Evolutionary conservation across 2,797 vertebrate species (phyloP).

Genomic region (Notolabrus celidotus): DNA sequence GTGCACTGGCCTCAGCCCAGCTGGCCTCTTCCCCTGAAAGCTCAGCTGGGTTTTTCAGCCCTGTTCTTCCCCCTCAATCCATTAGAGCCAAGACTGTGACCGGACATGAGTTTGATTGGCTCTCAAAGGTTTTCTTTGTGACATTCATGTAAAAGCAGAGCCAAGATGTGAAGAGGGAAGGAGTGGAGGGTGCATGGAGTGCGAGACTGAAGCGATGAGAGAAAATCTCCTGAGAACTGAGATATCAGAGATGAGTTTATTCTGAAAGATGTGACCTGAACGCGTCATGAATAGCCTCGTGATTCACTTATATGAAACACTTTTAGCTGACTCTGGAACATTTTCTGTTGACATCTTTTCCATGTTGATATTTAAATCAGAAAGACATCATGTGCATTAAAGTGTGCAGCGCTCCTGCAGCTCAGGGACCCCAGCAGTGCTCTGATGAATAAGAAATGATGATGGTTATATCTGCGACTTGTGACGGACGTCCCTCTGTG

Average conservation of each 20-base stretch:
- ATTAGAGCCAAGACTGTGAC: conserved; percentile 46
- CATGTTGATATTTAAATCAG: conserved; percentile 26
- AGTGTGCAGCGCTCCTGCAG: background rate
- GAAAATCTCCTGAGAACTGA: conserved; percentile 30
- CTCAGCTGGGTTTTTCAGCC: conserved; percentile 59
- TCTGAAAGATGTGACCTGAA: conserved; percentile 9
- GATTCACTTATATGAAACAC: background rate
- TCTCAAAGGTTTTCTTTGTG: conserved; percentile 49
- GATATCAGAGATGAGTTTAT: conserved; percentile 20
- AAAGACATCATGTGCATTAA: conserved; percentile 21
- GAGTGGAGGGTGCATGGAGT: background rate
- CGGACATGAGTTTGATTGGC: conserved; percentile 54
- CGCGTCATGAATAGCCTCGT: background rate
- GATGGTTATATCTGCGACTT: conserved; percentile 52
- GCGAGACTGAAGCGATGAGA: conserved; percentile 13
- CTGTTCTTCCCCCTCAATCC: conserved; percentile 10
- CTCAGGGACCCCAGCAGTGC: conserved; percentile 39
- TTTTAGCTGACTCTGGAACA: conserved; percentile 2
- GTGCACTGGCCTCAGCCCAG: conserved; percentile 52
- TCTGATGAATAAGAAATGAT: conserved; percentile 69
- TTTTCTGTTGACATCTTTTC: conserved; percentile 33
- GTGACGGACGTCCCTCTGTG: conserved; percentile 47
- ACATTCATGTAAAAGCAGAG: conserved; percentile 44
- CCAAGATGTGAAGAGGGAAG: background rate
- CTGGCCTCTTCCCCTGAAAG: conserved; percentile 48